Base-by-base conservation (phyloP, 2,888 invertebrate species). In the Caenorhabditis plicata region DNA sequence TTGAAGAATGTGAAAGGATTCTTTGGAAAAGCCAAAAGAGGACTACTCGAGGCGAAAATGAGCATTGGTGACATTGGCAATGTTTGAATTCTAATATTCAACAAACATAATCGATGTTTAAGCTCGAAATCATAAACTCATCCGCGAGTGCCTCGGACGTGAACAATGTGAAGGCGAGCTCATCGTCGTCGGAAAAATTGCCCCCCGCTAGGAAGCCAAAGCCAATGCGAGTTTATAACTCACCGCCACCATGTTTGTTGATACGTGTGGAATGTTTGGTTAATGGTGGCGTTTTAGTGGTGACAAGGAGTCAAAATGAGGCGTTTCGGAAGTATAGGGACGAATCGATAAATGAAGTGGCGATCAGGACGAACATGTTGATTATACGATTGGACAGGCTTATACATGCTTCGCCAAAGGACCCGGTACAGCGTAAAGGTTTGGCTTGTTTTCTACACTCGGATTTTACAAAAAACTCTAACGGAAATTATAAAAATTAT, bases 341-440 rank as follows among this genome's bases (percentile, higher is more conserved):
- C 49, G 41, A 3, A 29, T 27, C 31, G 43, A 84, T 94, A 55
- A 93, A 95, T 83, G 87, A 91, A 74, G 90, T 90, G 81, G 90
- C 92, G 0, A 88, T 90, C 9, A 92, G 95, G 84, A 95, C 94
- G 1, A 98, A 98, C 82, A 94, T 92, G 82, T 84, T 96, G 50
- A 86, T 96, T 43, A 93, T 96, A 80, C 86, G 96, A 70, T 84
- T 98, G 71, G 92, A 94, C 82, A 91, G 92, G 81, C 85, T 98
- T 55, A 85, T 95, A 29, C 87, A 88, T 71, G 89, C 90, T 81
- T 87, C 89, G 82, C 90, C 92, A 4, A 61, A 71, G 17, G 83
- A 85, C 38, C 79, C 81, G 3, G 74, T 73, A 20, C 82, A 83
- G 58, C 67, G 83, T 40, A 83, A 73, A 75, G 78, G 78, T 80